Conservation (phyloP, 2,888 invertebrate genomes). For the Cistogaster globosa region DNA sequence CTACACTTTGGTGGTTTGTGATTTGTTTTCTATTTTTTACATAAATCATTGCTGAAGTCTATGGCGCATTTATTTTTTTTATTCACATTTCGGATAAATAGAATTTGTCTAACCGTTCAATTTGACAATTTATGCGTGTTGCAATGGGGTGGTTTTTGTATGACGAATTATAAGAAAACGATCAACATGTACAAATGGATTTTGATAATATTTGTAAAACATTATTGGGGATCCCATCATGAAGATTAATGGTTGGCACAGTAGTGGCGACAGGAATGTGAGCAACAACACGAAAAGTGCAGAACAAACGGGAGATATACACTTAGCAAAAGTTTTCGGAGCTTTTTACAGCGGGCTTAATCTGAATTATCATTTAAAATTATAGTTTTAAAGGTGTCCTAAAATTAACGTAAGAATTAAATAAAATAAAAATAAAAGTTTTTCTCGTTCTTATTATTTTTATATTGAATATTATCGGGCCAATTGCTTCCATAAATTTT, state of each 20-base stretch:
- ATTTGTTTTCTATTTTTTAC: conserved; percentile 64
- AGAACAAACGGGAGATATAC: neutral
- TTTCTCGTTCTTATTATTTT: too few relatives aligned
- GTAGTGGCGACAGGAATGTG: neutral
- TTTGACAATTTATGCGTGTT: conserved; percentile 58
- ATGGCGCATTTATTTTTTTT: conserved; percentile 20
- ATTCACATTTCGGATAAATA: neutral
- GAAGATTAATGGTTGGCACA: conserved; percentile 9
- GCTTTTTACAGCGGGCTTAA: too few relatives aligned
- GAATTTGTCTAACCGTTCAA: conserved; percentile 52
- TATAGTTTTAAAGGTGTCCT: too few relatives aligned
- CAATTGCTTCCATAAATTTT: too few relatives aligned
- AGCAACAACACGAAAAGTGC: neutral
- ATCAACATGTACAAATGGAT: neutral
- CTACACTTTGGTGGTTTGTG: conserved; percentile 66
- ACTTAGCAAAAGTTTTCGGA: neutral
- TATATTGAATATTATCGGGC: too few relatives aligned
- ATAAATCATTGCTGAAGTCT: conserved; percentile 58
- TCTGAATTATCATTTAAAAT: too few relatives aligned
- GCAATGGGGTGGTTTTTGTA: conserved; percentile 38
- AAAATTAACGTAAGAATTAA: too few relatives aligned
- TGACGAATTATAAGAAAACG: conserved; percentile 15
- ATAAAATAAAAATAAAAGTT: too few relatives aligned
- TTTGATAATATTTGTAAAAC: conserved; percentile 22
- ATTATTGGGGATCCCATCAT: conserved; percentile 58